These are phyloP conservation scores for Atopsyche davidsoni DNA, from an alignment of 1,140 invertebrate species.

Conservation along the genomic window DNA sequence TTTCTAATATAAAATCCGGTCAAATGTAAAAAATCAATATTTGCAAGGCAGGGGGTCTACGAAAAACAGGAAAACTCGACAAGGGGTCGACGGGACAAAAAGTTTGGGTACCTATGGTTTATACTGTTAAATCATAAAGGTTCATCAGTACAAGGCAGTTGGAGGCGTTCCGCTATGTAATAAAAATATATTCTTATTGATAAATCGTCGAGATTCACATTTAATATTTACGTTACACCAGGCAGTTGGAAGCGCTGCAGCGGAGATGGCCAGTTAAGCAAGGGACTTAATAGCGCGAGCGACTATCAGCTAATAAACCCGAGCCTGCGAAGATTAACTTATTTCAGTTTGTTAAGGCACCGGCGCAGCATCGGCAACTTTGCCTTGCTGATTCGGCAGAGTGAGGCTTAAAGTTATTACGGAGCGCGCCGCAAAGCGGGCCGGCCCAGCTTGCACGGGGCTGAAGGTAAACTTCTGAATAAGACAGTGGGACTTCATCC, in stretches of 20 bases:
- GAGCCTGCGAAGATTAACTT: constrained; percentile 19
- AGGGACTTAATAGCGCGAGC: no score
- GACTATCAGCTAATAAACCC: constrained; percentile 2
- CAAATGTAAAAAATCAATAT: no score
- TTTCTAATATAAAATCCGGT: no score
- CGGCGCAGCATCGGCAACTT: neutral
- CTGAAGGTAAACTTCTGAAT: no score
- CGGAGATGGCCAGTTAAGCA: constrained; percentile 7
- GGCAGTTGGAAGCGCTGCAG: neutral
- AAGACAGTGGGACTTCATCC: no score
- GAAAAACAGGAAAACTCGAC: no score
- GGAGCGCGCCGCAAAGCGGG: no score
- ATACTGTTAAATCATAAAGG: no score
- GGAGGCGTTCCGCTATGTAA: neutral
- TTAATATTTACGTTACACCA: neutral
- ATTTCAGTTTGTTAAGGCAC: constrained; percentile 18
- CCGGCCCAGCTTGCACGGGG: neutral
- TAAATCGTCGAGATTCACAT: neutral
- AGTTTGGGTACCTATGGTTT: no score
- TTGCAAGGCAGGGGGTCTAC: no score
- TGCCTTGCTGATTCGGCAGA: constrained; percentile 22
- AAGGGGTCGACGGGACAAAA: no score
- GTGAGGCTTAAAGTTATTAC: constrained; percentile 24
- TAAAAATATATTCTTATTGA: neutral
- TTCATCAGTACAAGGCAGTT: no score